Base-by-base conservation (phyloP, 2,797 vertebrate species). In the Microcaecilia unicolor region DNA sequence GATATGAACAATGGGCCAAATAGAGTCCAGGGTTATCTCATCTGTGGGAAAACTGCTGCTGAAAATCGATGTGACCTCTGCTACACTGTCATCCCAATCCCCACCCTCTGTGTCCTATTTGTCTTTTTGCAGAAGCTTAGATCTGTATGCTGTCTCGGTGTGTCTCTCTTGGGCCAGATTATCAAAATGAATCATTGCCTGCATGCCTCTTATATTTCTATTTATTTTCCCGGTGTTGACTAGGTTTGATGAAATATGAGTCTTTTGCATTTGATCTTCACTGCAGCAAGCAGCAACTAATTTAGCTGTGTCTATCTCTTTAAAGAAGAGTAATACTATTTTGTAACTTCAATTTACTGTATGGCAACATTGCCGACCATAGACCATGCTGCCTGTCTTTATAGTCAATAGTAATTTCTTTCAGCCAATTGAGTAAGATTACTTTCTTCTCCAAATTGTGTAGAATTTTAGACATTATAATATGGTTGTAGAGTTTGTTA, bases 1-100 rank as follows among this genome's bases (percentile, higher is more conserved):
- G 73, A 78, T 82, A 85, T 88, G 82, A 88, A 88, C 83, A 88
- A 86, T 84, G 78, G 79, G 50, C 70, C 72, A 80, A 78, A 86
- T 81, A 74, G 75, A 85, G 80, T 78, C 73, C 69, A 59, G 78
- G 80, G 81, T 85, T 87, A 87, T 88, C 81, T 86, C 77, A 81
- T 81, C 75, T 71, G 58, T 80, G 79, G 67, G 63, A 72, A 73
- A 78, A 76, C 77, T 67, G 64, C 80, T 68, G 75, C 72, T 71
- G 71, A 74, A 87, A 90, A 90, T 90, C 83, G 57, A 87, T 90
- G 83, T 88, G 84, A 88, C 82, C 85, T 80, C 77, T 88, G 81
- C 82, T 81, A 72, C 64, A 77, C 78, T 84, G 85, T 84, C 83
- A 85, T 79, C 71, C 64, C 70, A 72, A 56, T 86, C 78, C 81